Evolutionary conservation across 2,888 invertebrate species (phyloP).

Genomic region (Megaustenia siamemsis): DNA sequence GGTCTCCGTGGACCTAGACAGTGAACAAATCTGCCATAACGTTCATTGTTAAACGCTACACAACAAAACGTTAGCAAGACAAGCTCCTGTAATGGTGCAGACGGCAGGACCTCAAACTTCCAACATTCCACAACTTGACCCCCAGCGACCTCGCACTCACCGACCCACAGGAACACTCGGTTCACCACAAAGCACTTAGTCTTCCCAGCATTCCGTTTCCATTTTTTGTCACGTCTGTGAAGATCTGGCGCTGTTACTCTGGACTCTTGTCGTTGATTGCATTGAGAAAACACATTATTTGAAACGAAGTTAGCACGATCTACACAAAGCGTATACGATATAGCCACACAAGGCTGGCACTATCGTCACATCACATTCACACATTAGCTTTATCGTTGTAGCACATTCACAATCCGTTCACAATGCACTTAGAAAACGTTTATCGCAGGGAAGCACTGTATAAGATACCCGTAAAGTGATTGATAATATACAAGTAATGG

Average conservation of each 20-base stretch:
- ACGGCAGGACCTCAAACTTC: neutral
- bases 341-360: too few relatives aligned
- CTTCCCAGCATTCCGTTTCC: neutral
- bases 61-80: neutral
- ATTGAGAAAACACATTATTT: conserved; percentile 21
- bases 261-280: neutral
- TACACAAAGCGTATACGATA: neutral
- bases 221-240: neutral
- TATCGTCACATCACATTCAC: neutral
- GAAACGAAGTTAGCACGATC: neutral
- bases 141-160: conserved; percentile 4
- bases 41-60: neutral
- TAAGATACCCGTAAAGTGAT: too few relatives aligned
- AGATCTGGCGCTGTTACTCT: neutral
- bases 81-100: neutral
- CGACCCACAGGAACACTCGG: neutral
- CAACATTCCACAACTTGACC: conserved; percentile 1
- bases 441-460: too few relatives aligned
- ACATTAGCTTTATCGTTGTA: too few relatives aligned
- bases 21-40: neutral
- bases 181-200: neutral
- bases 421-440: too few relatives aligned
- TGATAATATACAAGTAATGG: too few relatives aligned
- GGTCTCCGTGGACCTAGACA: neutral
- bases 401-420: too few relatives aligned